These are phyloP conservation scores for Pogonocichla stellata DNA, from an alignment of 2,113 vertebrate genomes.

Conservation along the genomic window DNA sequence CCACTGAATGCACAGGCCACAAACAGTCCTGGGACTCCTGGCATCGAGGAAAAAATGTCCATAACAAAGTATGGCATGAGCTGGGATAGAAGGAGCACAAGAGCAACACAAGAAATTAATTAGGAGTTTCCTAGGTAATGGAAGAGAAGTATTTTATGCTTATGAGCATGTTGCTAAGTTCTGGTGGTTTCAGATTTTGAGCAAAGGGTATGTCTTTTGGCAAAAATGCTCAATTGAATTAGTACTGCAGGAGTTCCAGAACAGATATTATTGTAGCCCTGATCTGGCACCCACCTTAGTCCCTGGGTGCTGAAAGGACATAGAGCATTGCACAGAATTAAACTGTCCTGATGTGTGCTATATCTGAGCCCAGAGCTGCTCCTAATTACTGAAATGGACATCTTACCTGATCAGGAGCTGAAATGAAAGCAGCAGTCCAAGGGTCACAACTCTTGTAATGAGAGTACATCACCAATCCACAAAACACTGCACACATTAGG, in stretches of 20 bases:
- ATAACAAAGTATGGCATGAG: constrained; percentile 89
- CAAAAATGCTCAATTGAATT: not conserved
- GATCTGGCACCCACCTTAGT: not conserved
- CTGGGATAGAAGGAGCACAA: constrained; percentile 46
- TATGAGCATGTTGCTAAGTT: not conserved
- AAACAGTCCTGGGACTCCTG: constrained; percentile 86
- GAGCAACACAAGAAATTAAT: not conserved
- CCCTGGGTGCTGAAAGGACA: not conserved
- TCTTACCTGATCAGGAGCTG: constrained; percentile 85
- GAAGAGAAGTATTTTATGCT: not conserved
- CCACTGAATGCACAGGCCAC: constrained; percentile 89
- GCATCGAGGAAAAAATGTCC: constrained; percentile 79
- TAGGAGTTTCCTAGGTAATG: not conserved
- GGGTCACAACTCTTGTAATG: constrained; percentile 82
- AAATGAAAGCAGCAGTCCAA: constrained; percentile 79
- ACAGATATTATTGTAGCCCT: not conserved
- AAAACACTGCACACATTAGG: constrained; percentile 78
- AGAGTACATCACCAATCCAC: constrained; percentile 84
- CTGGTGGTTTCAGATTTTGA: not conserved
- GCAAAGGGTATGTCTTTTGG: not conserved
- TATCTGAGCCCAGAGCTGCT: not conserved
- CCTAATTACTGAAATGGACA: not conserved
- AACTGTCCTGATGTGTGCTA: rapidly evolving
- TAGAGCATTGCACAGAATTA: not conserved
- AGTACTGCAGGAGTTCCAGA: not conserved